Conservation (phyloP, 1,140 invertebrate species). For the Drosophila serrata region DNA sequence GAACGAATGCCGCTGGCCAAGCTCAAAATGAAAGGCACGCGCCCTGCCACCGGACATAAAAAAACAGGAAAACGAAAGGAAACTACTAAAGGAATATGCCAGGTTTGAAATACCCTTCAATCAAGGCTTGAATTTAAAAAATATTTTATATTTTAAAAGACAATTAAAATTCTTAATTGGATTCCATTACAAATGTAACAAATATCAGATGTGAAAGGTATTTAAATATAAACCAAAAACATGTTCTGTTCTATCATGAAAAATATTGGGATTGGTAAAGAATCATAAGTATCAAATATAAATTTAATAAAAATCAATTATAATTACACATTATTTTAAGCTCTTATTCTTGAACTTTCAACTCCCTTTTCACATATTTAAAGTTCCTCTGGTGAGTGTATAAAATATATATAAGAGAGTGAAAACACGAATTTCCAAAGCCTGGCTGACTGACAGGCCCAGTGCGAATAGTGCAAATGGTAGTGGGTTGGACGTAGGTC, state of each 20-base stretch:
- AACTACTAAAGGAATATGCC: not conserved
- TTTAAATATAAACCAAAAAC: no score
- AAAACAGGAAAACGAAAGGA: constrained; percentile 18
- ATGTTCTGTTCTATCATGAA: not conserved
- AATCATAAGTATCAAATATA: not conserved
- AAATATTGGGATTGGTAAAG: not conserved
- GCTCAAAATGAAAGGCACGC: constrained; percentile 58
- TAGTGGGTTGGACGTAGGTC: not conserved
- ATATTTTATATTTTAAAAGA: no score
- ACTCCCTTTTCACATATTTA: not conserved
- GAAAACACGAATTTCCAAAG: constrained; percentile 25
- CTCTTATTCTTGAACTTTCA: not conserved
- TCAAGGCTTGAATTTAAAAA: not conserved
- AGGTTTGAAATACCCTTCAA: constrained; percentile 4
- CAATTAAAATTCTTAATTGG: no score
- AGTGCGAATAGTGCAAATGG: constrained; percentile 11
- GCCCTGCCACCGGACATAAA: constrained; percentile 28
- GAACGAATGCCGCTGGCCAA: constrained; percentile 53
- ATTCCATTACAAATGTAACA: not conserved
- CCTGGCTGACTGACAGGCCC: constrained; percentile 37
- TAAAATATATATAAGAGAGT: constrained; percentile 28
- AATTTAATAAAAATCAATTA: not conserved
- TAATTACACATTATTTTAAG: not conserved
- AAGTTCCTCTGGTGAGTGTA: not conserved
- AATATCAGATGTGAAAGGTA: not conserved